Conservation (phyloP, 2,797 vertebrate species). For the Percopsis omiscomaycus region DNA sequence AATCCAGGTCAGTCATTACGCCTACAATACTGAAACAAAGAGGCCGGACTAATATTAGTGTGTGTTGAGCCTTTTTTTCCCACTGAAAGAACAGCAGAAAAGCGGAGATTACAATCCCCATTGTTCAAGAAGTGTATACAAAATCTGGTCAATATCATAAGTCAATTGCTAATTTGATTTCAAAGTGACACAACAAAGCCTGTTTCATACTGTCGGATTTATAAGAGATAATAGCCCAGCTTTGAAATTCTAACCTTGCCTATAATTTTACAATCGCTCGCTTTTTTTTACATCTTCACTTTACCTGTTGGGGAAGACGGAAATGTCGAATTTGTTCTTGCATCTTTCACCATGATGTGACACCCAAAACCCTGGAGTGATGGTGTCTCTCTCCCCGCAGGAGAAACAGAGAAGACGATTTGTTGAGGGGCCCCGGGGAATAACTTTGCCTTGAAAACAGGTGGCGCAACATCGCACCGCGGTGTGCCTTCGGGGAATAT, state of each 20-base stretch:
- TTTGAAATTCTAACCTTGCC: conserved; percentile 40
- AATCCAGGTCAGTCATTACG: conserved; percentile 77
- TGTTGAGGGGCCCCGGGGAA: conserved; percentile 74
- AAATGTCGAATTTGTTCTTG: conserved; percentile 72
- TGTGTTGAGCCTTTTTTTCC: conserved; percentile 38
- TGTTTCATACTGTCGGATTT: conserved; percentile 36
- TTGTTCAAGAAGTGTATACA: conserved; percentile 31
- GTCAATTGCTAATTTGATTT: conserved; percentile 28
- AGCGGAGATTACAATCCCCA: conserved; percentile 11
- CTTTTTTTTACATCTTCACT: conserved; percentile 54
- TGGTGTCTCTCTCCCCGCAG: conserved; percentile 74
- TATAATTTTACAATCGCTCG: conserved; percentile 61
- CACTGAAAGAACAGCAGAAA: conserved; percentile 27
- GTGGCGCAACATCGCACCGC: conserved; percentile 73
- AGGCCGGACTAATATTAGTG: conserved; percentile 46
- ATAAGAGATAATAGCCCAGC: conserved; percentile 41
- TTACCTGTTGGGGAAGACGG: conserved; percentile 69
- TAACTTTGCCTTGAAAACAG: conserved; percentile 76
- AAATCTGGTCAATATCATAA: conserved; percentile 13
- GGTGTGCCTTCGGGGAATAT: conserved; percentile 77
- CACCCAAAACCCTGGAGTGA: conserved; percentile 79
- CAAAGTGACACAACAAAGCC: conserved; percentile 22
- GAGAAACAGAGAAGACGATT: conserved; percentile 77
- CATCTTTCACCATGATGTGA: conserved; percentile 75
- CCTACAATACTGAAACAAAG: conserved; percentile 59